phyloP scores from a whole-genome alignment of 2,113 vertebrate species.

The Neogale vison region DNA sequence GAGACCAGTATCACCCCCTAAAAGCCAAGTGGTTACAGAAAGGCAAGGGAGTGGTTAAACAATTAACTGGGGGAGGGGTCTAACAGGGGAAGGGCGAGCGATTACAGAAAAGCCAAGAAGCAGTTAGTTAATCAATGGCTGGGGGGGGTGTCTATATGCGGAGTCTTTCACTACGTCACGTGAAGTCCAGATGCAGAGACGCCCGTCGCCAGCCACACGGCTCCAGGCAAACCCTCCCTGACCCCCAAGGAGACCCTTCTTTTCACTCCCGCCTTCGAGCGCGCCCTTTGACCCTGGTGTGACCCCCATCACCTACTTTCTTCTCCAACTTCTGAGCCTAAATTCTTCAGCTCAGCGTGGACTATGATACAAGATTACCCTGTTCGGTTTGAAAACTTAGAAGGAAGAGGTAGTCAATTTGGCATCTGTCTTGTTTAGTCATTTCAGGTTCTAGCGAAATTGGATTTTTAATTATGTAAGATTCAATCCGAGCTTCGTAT shows the following conservation, averaged over 20 bases:
- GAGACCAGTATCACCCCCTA: too few relatives aligned
- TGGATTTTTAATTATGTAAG: background rate
- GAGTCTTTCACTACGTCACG: too few relatives aligned
- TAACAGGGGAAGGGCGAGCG: too few relatives aligned
- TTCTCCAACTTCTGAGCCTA: background rate
- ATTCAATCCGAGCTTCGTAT: background rate
- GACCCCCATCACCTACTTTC: background rate
- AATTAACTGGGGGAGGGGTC: too few relatives aligned
- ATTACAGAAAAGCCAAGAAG: too few relatives aligned
- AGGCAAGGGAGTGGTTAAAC: too few relatives aligned
- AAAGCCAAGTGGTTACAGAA: too few relatives aligned
- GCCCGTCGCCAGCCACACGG: background rate
- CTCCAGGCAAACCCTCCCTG: background rate
- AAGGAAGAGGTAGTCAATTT: background rate
- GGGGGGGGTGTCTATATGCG: too few relatives aligned
- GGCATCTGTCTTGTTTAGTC: background rate
- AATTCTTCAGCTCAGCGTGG: background rate
- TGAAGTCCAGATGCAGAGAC: too few relatives aligned
- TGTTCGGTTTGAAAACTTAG: background rate
- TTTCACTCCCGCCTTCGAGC: background rate
- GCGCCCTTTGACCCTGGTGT: background rate
- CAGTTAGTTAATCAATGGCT: too few relatives aligned
- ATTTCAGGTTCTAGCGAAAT: background rate
- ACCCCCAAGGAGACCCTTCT: background rate
- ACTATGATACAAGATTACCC: background rate